Evolutionary conservation across 2,797 vertebrate species (phyloP).

Genomic region (Syndactyla subalaris): DNA sequence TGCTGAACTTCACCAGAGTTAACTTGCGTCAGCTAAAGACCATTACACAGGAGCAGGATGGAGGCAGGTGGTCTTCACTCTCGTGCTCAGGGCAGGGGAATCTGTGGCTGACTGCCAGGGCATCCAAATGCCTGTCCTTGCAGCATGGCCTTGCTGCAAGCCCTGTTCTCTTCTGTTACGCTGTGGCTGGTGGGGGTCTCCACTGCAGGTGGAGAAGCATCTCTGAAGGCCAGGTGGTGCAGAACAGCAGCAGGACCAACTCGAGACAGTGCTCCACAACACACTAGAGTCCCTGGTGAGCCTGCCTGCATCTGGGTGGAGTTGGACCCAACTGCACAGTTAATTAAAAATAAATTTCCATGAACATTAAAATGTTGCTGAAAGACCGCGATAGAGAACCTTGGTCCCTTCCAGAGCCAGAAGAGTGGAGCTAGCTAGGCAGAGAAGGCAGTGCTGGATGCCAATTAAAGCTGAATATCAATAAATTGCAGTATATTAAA

Average conservation of each 20-base stretch:
- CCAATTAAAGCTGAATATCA: constrained; percentile 32
- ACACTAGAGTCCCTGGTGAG: background rate
- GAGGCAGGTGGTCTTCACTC: rapidly evolving
- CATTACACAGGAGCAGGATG: rapidly evolving
- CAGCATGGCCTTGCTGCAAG: rapidly evolving
- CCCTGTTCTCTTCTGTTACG: background rate
- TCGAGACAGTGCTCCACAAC: rapidly evolving
- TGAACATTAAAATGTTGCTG: background rate
- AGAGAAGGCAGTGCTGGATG: background rate
- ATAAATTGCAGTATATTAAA: constrained; percentile 5
- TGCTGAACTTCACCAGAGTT: background rate
- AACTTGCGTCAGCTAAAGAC: background rate
- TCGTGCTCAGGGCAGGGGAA: background rate
- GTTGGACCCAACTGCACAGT: background rate
- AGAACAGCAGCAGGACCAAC: background rate
- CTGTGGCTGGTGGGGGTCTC: background rate
- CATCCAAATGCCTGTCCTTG: background rate
- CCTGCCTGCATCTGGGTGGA: background rate
- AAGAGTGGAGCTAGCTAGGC: background rate
- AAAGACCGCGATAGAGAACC: background rate
- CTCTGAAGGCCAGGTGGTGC: background rate
- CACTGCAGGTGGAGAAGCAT: background rate
- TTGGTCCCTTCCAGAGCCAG: background rate
- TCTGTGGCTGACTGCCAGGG: background rate
- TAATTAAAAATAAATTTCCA: constrained; percentile 9